These are phyloP conservation scores for Glyptemys insculpta DNA, from an alignment of 2,797 vertebrate species.

Conservation along the genomic window DNA sequence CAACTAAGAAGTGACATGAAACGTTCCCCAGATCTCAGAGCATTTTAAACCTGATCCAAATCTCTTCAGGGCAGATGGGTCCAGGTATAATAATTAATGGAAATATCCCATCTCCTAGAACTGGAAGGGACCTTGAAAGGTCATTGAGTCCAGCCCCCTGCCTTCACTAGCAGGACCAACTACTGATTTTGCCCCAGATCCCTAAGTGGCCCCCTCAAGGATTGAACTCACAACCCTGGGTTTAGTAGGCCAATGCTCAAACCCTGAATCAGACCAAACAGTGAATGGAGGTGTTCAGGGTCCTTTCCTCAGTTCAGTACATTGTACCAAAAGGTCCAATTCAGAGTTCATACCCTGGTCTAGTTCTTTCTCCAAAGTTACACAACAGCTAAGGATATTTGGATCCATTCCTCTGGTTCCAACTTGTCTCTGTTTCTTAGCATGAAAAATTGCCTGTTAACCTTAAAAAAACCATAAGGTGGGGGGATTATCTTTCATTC, in stretches of 20 bases:
- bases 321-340: not conserved
- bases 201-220: too few species aligned
- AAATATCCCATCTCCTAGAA: too few species aligned
- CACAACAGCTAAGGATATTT: accelerated
- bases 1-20: not conserved
- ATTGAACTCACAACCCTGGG: too few species aligned
- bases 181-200: too few species aligned
- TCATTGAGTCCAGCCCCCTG: too few species aligned
- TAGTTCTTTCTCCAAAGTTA: not conserved
- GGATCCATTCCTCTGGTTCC: not conserved
- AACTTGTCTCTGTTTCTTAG: not conserved
- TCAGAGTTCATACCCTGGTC: not conserved
- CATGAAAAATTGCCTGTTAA: not conserved
- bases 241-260: too few species aligned
- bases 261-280: not conserved
- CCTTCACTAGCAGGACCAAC: too few species aligned
- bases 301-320: not conserved
- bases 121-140: too few species aligned
- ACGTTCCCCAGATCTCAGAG: not conserved
- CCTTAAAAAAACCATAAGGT: not conserved
- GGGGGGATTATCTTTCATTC: not conserved
- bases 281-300: not conserved
- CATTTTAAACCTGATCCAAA: not conserved
- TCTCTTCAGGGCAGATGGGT: not conserved
- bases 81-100: not conserved